Conservation (phyloP, 35 echinoderm and acorn worm species). For the Apostichopus parvimensis region DNA sequence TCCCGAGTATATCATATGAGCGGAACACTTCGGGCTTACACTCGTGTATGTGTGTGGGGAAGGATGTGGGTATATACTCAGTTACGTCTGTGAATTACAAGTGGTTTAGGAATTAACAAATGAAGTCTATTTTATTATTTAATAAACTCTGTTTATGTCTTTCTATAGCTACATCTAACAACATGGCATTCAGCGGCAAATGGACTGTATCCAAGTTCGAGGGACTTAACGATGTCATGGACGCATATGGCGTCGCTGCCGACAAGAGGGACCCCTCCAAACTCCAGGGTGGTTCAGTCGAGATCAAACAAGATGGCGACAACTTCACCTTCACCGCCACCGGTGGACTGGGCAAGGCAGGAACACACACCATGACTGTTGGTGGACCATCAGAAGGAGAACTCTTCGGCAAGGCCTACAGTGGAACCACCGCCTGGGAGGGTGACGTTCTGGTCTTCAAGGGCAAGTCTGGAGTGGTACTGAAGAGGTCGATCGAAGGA, state of each 20-base stretch:
- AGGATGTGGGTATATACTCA: no score
- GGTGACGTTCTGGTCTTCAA: constrained; percentile 8
- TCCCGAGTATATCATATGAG: no score
- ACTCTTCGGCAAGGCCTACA: constrained; percentile 45
- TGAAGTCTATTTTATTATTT: no score
- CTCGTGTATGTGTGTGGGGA: no score
- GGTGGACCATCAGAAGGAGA: constrained; percentile 37
- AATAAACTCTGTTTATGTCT: no score
- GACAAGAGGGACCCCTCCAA: constrained; percentile 46
- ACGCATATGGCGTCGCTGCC: constrained; percentile 45
- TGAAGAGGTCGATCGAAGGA: constrained; percentile 35
- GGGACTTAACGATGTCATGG: constrained; percentile 50
- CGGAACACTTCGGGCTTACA: no score
- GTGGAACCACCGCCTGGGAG: constrained; percentile 20
- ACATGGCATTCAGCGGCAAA: constrained; percentile 57
- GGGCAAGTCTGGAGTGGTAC: constrained; percentile 12
- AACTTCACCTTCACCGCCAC: constrained; percentile 70
- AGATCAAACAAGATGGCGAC: constrained; percentile 75
- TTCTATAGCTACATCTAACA: not conserved
- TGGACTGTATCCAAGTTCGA: constrained; percentile 64
- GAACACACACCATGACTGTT: constrained; percentile 54
- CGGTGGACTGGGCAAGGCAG: constrained; percentile 51
- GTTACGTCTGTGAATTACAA: no score
- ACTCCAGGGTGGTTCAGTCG: constrained; percentile 37
- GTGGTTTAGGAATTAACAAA: no score